These are phyloP conservation scores for Psittacula cyanocephala DNA, from an alignment of 2,113 vertebrate species.

Conservation along the genomic window DNA sequence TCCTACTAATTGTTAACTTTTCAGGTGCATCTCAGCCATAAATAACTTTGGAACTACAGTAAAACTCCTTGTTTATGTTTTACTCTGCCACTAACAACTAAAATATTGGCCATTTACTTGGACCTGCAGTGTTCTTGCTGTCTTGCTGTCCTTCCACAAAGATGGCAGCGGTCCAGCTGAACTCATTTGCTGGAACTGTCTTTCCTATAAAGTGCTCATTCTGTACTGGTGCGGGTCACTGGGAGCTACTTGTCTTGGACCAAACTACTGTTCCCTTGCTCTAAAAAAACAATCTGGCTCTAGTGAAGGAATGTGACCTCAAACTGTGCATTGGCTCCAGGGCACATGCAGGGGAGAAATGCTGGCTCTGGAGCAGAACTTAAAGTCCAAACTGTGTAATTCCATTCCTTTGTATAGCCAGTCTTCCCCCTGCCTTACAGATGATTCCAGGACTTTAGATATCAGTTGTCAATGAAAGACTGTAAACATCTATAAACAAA, in stretches of 20 bases:
- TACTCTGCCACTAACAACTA: background rate
- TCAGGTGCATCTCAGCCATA: constrained; percentile 26
- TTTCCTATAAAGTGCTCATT: background rate
- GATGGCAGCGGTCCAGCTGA: background rate
- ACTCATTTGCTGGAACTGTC: background rate
- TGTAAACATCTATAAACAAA: background rate
- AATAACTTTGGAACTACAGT: background rate
- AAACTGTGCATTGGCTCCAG: background rate
- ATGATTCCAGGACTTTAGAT: background rate
- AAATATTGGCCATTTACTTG: background rate
- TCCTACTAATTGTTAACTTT: constrained; percentile 30
- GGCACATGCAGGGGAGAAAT: background rate
- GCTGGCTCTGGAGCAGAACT: background rate
- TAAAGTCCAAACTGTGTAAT: background rate
- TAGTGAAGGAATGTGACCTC: background rate
- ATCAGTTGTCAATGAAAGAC: accelerated
- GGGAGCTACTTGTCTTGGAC: background rate
- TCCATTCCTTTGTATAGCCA: background rate
- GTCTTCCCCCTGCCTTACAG: accelerated
- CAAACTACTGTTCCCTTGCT: background rate
- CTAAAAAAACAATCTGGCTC: background rate
- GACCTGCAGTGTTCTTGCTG: background rate
- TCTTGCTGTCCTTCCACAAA: background rate
- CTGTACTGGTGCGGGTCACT: background rate
- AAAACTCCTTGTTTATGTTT: background rate